Evolutionary conservation across 2,797 vertebrate species (phyloP).

Genomic region (Dicrostonyx torquatus): DNA sequence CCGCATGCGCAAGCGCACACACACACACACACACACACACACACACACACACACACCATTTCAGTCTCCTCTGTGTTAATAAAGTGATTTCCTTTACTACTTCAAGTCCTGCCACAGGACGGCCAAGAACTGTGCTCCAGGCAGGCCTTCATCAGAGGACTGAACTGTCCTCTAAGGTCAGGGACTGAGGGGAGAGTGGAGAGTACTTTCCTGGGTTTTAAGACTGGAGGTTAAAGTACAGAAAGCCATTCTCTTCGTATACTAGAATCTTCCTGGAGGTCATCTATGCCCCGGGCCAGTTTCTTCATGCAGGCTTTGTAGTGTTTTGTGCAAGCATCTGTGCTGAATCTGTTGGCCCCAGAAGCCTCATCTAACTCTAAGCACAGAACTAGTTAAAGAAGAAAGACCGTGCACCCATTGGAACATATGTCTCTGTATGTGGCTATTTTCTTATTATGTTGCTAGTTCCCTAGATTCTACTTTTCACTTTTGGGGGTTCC

Average conservation of each 20-base stretch:
- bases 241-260: background rate
- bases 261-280: slow-evolving; percentile 35
- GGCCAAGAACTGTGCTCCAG: background rate
- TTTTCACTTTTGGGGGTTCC: background rate
- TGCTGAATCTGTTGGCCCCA: background rate
- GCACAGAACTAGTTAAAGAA: slow-evolving; percentile 17
- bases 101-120: slow-evolving; percentile 1
- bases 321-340: slow-evolving; percentile 62
- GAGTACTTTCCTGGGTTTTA: slow-evolving; percentile 44
- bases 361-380: background rate
- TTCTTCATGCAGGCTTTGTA: slow-evolving; percentile 61
- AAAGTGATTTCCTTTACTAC: slow-evolving; percentile 40
- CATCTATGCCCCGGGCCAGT: background rate
- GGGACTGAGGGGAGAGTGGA: accelerated
- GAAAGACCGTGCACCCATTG: background rate
- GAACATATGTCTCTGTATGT: background rate
- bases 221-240: slow-evolving; percentile 38
- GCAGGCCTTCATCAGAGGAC: background rate
- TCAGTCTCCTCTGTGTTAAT: slow-evolving; percentile 29
- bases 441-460: background rate
- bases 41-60: background rate
- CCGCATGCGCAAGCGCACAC: no score
- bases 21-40: background rate
- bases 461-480: background rate
- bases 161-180: background rate